phyloP scores from a whole-genome alignment of 2,797 vertebrate species.

The Sciurus carolinensis region DNA sequence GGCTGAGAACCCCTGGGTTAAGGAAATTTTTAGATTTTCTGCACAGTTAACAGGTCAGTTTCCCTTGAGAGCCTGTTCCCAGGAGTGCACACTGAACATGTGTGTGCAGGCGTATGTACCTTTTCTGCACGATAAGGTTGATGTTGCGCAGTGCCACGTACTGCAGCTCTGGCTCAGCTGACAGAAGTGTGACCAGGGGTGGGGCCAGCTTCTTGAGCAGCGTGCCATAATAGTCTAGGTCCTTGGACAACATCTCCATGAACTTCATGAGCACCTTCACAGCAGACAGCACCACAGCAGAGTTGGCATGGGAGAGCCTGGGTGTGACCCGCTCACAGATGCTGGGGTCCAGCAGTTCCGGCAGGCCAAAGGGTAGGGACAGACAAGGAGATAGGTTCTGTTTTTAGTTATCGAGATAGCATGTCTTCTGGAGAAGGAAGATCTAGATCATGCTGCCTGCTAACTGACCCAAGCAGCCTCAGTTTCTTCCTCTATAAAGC shows the following conservation, averaged over 20 bases:
- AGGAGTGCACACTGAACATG: rapidly evolving
- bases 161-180: conserved; percentile 97
- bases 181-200: conserved; percentile 96
- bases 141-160: conserved; percentile 99
- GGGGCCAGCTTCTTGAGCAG: conserved; percentile 98
- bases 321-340: conserved; percentile 98
- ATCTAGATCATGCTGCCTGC: not conserved
- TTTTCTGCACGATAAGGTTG: conserved; percentile 99
- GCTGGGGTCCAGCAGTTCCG: conserved; percentile 85
- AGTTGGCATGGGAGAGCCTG: conserved; percentile 97
- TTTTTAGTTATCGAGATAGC: conserved; percentile 59
- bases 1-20: not conserved
- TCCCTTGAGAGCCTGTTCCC: rapidly evolving
- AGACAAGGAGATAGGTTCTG: conserved; percentile 42
- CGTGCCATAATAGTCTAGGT: conserved; percentile 97
- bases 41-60: rapidly evolving
- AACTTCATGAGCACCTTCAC: conserved; percentile 99
- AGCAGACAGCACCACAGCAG: conserved; percentile 97
- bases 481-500: not conserved
- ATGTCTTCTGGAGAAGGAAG: not conserved
- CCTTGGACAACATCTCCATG: conserved; percentile 99
- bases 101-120: conserved; percentile 87
- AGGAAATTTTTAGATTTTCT: not conserved
- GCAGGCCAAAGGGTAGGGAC: not conserved
- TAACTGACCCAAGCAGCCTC: not conserved